These are phyloP conservation scores for Sacculina carcini DNA, from an alignment of 2,888 invertebrate species.

Conservation along the genomic window DNA sequence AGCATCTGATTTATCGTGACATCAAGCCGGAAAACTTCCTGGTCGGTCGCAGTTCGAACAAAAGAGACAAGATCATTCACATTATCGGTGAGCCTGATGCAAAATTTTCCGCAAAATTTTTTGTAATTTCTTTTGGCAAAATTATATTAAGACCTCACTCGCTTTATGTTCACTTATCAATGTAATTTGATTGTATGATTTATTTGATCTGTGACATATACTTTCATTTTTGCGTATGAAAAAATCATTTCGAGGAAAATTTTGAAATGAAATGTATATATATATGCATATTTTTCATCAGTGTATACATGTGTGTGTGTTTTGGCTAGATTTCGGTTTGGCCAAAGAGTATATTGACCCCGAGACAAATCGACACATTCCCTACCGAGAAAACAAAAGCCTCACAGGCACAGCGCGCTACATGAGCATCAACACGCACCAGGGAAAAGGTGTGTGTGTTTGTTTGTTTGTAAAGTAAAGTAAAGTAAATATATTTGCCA, in stretches of 20 bases:
- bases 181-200: no score
- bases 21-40: conserved; percentile 99
- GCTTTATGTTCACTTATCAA: no score
- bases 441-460: conserved; percentile 70
- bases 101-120: no score
- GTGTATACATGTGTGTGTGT: not conserved
- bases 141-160: no score
- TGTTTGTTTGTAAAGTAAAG: no score
- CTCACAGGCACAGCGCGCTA: conserved; percentile 98
- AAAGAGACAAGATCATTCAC: conserved; percentile 94
- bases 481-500: no score
- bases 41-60: conserved; percentile 87
- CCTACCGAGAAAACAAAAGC: conserved; percentile 99
- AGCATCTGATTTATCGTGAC: conserved; percentile 95
- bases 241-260: no score
- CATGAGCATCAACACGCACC: conserved; percentile 99
- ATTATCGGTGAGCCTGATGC: conserved; percentile 67
- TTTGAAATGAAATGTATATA: no score
- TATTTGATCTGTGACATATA: no score
- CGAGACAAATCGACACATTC: conserved; percentile 99
- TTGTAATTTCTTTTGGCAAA: no score
- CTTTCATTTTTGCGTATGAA: no score
- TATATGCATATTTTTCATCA: not conserved
- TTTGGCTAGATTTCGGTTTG: conserved; percentile 77
- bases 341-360: conserved; percentile 99